A percentile compares a stretch with the other conserved stretches of the same genome.
Evolutionary conservation across 2,797 vertebrate genomes (phyloP).

Genomic region (Rhodeus uyekii): DNA sequence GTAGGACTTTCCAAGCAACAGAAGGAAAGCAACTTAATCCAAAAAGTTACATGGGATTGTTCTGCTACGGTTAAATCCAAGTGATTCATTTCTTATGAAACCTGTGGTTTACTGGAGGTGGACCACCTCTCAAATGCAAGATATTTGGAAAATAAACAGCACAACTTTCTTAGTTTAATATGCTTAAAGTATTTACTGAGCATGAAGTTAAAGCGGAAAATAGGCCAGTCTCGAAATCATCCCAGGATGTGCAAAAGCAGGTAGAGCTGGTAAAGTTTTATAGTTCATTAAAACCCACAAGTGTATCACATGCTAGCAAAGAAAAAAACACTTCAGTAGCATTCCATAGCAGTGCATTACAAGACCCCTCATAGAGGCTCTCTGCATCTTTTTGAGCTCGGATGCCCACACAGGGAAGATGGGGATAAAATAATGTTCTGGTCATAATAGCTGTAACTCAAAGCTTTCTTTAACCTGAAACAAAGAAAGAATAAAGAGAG

Average conservation of each 20-base stretch:
- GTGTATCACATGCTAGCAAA: slow-evolving; percentile 55
- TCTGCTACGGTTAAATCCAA: neutral
- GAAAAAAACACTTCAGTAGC: slow-evolving; percentile 61
- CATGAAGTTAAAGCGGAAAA: slow-evolving; percentile 36
- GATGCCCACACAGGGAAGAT: slow-evolving; percentile 55
- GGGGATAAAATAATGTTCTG: slow-evolving; percentile 60
- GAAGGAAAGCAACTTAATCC: slow-evolving; percentile 6
- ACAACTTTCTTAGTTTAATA: slow-evolving; percentile 4
- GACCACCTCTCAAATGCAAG: neutral
- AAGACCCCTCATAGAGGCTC: slow-evolving; percentile 45
- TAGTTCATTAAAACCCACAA: slow-evolving; percentile 67
- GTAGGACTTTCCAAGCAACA: neutral
- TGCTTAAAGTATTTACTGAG: slow-evolving; percentile 31
- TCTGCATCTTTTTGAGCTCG: slow-evolving; percentile 59
- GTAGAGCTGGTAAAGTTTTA: slow-evolving; percentile 57
- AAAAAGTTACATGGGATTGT: slow-evolving; percentile 12
- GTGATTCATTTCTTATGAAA: slow-evolving; percentile 3
- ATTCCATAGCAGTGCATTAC: slow-evolving; percentile 58
- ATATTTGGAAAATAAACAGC: slow-evolving; percentile 7
- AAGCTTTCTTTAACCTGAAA: slow-evolving; percentile 21
- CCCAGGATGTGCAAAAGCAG: slow-evolving; percentile 54
- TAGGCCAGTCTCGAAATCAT: slow-evolving; percentile 56
- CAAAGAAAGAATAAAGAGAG: slow-evolving; percentile 5
- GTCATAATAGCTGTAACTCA: slow-evolving; percentile 37
- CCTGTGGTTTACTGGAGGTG: neutral